Evolutionary conservation across 1,140 invertebrate species (phyloP).

Genomic region (Zaprionus taronus): DNA sequence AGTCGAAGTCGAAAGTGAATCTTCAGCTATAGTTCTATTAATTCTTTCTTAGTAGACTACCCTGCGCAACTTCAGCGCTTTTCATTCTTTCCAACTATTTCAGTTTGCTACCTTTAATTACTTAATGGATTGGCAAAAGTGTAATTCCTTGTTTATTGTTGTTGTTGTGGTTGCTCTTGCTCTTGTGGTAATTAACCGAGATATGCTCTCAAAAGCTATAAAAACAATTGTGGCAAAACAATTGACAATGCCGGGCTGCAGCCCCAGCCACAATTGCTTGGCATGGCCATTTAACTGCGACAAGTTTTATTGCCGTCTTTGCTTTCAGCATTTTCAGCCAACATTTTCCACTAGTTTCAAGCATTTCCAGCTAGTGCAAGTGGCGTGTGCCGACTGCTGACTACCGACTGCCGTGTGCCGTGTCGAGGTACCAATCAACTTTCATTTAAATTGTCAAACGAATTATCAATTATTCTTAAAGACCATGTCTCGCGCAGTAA

Average conservation of each 20-base stretch:
- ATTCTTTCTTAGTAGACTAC: not conserved
- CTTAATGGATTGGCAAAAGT: slow-evolving; percentile 2
- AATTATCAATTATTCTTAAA: slow-evolving; percentile 58
- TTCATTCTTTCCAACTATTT: not conserved
- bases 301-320: slow-evolving; percentile 39
- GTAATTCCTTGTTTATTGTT: not conserved
- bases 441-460: slow-evolving; percentile 73
- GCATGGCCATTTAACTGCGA: slow-evolving; percentile 40
- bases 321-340: slow-evolving; percentile 7
- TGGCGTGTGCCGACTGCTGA: slow-evolving; percentile 16
- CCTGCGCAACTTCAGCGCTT: too few relatives aligned
- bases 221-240: slow-evolving; percentile 40
- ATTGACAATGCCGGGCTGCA: slow-evolving; percentile 30
- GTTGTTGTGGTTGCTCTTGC: not conserved
- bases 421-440: slow-evolving; percentile 55
- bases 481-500: slow-evolving; percentile 36
- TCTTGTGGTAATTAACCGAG: slow-evolving; percentile 19
- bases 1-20: not conserved
- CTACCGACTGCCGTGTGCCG: not conserved
- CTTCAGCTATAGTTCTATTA: not conserved
- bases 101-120: not conserved
- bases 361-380: slow-evolving; percentile 37
- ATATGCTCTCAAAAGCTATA: slow-evolving; percentile 30
- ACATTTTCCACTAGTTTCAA: not conserved
- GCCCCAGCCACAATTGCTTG: slow-evolving; percentile 26